phyloP scores from a whole-genome alignment of 1,140 invertebrate species.

The Riptortus pedestris region DNA sequence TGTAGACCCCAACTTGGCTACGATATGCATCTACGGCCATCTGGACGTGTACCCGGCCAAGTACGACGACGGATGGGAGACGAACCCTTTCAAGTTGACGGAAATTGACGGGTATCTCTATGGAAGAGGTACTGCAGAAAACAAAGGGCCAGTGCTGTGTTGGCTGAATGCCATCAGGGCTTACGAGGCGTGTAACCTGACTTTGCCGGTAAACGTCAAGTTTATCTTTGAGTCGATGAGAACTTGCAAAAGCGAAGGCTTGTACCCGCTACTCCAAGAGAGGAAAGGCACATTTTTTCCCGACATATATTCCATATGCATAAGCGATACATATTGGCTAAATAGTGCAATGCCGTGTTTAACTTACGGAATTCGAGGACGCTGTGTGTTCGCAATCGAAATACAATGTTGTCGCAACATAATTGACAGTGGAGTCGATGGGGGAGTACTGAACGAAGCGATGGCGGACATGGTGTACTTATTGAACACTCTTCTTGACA shows the following conservation, averaged over 20 bases:
- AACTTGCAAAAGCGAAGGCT: slow-evolving; percentile 88
- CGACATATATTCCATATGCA: slow-evolving; percentile 87
- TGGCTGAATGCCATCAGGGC: slow-evolving; percentile 92
- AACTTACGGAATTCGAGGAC: slow-evolving; percentile 89
- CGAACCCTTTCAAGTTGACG: slow-evolving; percentile 83
- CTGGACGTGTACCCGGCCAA: slow-evolving; percentile 93
- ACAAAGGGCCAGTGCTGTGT: slow-evolving; percentile 84
- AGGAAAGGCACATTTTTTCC: slow-evolving; percentile 70
- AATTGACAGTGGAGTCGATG: slow-evolving; percentile 90
- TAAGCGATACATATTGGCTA: slow-evolving; percentile 98
- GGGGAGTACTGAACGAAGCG: slow-evolving; percentile 79
- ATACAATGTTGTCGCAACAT: slow-evolving; percentile 82
- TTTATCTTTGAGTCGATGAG: slow-evolving; percentile 99
- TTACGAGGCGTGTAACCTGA: slow-evolving; percentile 56
- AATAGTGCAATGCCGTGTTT: slow-evolving; percentile 93
- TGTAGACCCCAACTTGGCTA: slow-evolving; percentile 76
- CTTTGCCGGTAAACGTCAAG: slow-evolving; percentile 81
- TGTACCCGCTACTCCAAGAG: slow-evolving; percentile 72
- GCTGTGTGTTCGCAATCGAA: slow-evolving; percentile 86
- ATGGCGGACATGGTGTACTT: slow-evolving; percentile 81
- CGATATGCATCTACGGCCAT: slow-evolving; percentile 91
- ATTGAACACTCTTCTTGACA: slow-evolving; percentile 70
- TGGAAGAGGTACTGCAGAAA: slow-evolving; percentile 86
- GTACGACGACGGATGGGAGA: slow-evolving; percentile 87
- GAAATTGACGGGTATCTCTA: slow-evolving; percentile 85